phyloP scores from a whole-genome alignment of 53 echinoderm and acorn worm species.

The Luidia sarsii region DNA sequence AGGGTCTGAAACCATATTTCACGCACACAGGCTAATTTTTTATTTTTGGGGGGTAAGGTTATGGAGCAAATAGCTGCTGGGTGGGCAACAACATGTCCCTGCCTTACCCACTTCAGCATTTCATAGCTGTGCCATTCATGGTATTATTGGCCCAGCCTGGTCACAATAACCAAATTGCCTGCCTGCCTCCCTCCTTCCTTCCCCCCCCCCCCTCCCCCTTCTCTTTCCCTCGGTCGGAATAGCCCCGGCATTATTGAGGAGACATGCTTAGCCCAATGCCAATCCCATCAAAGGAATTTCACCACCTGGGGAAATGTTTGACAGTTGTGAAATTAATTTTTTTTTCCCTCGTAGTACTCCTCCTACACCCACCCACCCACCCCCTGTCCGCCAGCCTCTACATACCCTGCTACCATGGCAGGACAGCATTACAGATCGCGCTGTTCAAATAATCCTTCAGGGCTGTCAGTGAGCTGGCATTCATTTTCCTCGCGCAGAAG shows the following conservation, averaged over 20 bases:
- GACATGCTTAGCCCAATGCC: conserved; percentile 28
- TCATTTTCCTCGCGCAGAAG: neutral
- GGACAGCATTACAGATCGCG: neutral
- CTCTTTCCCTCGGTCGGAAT: conserved; percentile 37
- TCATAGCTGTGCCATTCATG: conserved; percentile 34
- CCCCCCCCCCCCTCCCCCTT: too few relatives aligned
- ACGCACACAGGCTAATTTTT: too few relatives aligned
- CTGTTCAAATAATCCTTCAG: conserved; percentile 24
- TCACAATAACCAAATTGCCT: conserved; percentile 52
- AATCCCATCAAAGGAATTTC: conserved; percentile 46
- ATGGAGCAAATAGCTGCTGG: too few relatives aligned
- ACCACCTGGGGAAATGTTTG: conserved; percentile 44
- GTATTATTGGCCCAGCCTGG: conserved; percentile 24
- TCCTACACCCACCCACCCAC: neutral
- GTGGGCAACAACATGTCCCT: neutral
- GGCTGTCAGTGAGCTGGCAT: neutral
- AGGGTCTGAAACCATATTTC: too few relatives aligned
- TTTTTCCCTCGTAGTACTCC: neutral
- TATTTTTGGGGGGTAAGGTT: neutral
- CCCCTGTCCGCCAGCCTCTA: neutral
- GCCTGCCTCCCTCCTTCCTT: too few relatives aligned
- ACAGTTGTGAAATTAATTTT: conserved; percentile 52
- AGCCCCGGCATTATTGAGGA: conserved; percentile 34
- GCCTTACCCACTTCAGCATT: neutral
- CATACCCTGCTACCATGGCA: too few relatives aligned